Percentiles rank a stretch among this genome's conserved stretches.
Conservation (phyloP, 2,113 vertebrate genomes). For the Tenebrosternarchus preto region DNA sequence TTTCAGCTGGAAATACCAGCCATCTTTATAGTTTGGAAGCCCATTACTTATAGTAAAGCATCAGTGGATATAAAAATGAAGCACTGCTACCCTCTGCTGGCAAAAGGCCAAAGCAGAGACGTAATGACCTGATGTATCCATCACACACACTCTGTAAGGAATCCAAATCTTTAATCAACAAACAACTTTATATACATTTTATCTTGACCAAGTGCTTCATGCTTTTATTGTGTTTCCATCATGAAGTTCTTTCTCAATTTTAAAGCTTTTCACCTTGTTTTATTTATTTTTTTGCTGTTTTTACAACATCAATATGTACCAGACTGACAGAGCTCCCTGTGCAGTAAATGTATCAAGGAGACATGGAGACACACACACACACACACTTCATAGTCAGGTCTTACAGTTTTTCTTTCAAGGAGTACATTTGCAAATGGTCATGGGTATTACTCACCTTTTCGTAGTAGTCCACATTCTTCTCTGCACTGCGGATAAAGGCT, state of each 20-base stretch:
- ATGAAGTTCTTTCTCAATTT: no score
- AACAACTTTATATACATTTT: conserved; percentile 1
- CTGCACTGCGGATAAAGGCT: conserved; percentile 79
- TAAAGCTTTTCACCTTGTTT: background rate
- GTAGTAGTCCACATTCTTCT: conserved; percentile 85
- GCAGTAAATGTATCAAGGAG: background rate
- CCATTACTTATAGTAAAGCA: conserved; percentile 28
- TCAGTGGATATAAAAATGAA: conserved; percentile 43
- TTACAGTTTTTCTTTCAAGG: no score
- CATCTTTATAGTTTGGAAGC: conserved; percentile 35
- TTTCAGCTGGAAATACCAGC: conserved; percentile 29
- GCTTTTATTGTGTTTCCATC: no score
- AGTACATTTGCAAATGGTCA: no score
- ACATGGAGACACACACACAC: no score
- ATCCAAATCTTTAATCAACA: conserved; percentile 14
- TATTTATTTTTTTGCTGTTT: no score
- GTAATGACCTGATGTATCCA: background rate
- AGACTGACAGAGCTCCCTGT: background rate
- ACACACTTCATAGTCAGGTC: no score
- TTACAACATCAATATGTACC: background rate
- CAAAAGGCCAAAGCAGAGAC: conserved; percentile 30
- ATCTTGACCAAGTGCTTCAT: no score
- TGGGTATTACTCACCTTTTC: conserved; percentile 83
- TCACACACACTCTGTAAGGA: background rate
- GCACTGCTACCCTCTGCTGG: conserved; percentile 56